Percentiles rank a stretch among this genome's conserved stretches.
phyloP scores from a whole-genome alignment of 1,140 invertebrate species.

The Caenorhabditis brenneri region DNA sequence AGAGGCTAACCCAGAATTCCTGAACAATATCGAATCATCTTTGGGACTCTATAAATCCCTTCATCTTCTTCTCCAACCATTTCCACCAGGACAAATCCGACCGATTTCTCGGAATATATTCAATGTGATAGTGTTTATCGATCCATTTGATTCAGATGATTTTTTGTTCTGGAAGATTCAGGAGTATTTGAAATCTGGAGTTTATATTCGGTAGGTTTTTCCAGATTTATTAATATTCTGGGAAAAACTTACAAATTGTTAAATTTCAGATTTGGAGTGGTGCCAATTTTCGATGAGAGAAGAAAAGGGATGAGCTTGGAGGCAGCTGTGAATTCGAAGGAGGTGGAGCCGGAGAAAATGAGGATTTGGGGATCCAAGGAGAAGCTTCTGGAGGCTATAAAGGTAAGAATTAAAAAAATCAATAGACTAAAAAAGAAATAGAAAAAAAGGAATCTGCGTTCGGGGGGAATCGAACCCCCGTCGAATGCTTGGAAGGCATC shows the following conservation, averaged over 20 bases:
- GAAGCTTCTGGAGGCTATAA: neutral
- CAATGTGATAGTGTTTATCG: neutral
- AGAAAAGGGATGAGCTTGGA: neutral
- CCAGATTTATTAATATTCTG: too few species aligned
- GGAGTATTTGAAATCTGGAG: neutral
- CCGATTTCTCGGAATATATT: conserved; percentile 7
- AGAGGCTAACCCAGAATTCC: neutral
- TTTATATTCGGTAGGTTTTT: neutral
- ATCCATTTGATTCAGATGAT: conserved; percentile 7
- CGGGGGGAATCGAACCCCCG: conserved; percentile 72
- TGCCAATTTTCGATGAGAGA: neutral
- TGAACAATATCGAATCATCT: neutral
- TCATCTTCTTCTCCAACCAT: neutral
- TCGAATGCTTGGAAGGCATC: conserved; percentile 73
- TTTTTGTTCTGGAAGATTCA: neutral
- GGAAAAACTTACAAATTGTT: too few species aligned
- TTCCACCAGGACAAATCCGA: neutral
- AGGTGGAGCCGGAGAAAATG: neutral
- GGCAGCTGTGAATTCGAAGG: neutral
- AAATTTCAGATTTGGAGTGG: conserved; percentile 9
- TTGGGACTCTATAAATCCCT: neutral
- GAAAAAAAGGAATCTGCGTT: conserved; percentile 35
- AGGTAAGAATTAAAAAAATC: too few species aligned
- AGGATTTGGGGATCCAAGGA: neutral
- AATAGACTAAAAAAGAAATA: neutral